These are phyloP conservation scores for Drepana falcataria DNA, from an alignment of 2,888 invertebrate genomes.

Conservation along the genomic window DNA sequence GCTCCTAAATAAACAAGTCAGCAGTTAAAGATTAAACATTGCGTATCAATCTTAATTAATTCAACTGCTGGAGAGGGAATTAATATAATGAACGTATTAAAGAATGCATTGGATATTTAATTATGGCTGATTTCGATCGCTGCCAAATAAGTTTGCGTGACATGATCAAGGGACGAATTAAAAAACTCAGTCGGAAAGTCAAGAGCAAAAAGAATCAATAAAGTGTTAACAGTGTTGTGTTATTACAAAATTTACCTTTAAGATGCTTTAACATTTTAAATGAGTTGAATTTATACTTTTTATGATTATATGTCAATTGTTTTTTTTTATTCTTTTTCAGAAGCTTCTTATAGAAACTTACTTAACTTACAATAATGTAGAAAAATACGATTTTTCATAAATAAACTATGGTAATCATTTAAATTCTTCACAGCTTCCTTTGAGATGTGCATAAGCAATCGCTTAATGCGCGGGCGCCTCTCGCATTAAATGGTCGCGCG, in stretches of 20 bases:
- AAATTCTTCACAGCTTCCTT: too few relatives aligned
- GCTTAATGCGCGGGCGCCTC: slow-evolving; percentile 45
- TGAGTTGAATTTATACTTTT: too few relatives aligned
- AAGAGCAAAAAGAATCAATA: slow-evolving; percentile 30
- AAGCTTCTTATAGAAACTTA: too few relatives aligned
- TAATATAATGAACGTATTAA: slow-evolving; percentile 71
- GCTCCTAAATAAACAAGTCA: slow-evolving; percentile 34
- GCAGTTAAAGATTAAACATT: slow-evolving; percentile 46
- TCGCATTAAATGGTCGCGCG: slow-evolving; percentile 53
- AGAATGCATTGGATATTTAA: slow-evolving; percentile 71
- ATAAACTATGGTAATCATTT: too few relatives aligned
- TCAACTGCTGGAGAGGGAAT: slow-evolving; percentile 46
- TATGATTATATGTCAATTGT: too few relatives aligned
- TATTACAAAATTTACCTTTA: too few relatives aligned
- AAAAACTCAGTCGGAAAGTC: slow-evolving; percentile 30
- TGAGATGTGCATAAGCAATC: slow-evolving; percentile 34
- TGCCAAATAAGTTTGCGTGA: slow-evolving; percentile 61
- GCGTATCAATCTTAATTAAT: slow-evolving; percentile 74
- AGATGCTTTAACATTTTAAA: too few relatives aligned
- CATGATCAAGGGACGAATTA: slow-evolving; percentile 51
- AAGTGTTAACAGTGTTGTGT: too few relatives aligned
- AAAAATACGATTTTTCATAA: too few relatives aligned
- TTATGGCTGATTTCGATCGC: slow-evolving; percentile 68
- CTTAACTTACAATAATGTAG: too few relatives aligned
- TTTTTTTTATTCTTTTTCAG: too few relatives aligned